Conservation (phyloP, 2,888 invertebrate species). For the Caenorhabditis becei region DNA sequence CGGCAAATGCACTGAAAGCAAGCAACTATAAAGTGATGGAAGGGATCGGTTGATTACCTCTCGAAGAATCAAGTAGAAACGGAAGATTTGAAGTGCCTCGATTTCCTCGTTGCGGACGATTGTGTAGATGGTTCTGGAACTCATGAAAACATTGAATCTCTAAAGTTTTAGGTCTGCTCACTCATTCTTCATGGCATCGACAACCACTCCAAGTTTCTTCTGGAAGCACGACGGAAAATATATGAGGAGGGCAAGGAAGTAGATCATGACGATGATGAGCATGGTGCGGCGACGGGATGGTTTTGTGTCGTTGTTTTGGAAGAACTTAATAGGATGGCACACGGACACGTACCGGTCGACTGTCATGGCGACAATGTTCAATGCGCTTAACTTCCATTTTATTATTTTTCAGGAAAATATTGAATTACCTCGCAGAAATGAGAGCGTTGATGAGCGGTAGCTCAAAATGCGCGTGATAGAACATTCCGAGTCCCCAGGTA, state of each 20-base stretch:
- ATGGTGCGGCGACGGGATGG: constrained; percentile 77
- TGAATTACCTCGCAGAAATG: constrained; percentile 82
- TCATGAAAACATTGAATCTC: not conserved
- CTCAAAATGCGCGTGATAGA: constrained; percentile 83
- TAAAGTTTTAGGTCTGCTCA: constrained; percentile 6
- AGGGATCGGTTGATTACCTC: constrained; percentile 76
- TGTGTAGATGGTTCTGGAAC: constrained; percentile 36
- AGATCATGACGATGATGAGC: constrained; percentile 82
- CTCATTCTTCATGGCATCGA: constrained; percentile 25
- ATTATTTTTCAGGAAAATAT: not conserved
- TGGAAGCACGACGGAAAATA: constrained; percentile 83
- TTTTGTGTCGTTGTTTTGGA: constrained; percentile 80
- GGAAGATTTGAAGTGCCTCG: constrained; percentile 79
- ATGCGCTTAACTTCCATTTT: constrained; percentile 80
- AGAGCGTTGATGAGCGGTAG: constrained; percentile 83
- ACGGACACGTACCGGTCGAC: constrained; percentile 84
- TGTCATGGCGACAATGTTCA: constrained; percentile 84
- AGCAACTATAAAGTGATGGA: not conserved
- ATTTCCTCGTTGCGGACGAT: constrained; percentile 59
- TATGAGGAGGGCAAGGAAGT: constrained; percentile 82
- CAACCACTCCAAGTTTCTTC: constrained; percentile 77
- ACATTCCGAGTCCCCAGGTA: constrained; percentile 85
- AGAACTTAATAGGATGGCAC: constrained; percentile 81
- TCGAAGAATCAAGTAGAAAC: constrained; percentile 82
- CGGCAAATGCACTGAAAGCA: constrained; percentile 68